Evolutionary conservation across 2,113 vertebrate genomes (phyloP), one percentile per base, ranked within the genome.

Genomic region (Scophthalmus maximus): DNA sequence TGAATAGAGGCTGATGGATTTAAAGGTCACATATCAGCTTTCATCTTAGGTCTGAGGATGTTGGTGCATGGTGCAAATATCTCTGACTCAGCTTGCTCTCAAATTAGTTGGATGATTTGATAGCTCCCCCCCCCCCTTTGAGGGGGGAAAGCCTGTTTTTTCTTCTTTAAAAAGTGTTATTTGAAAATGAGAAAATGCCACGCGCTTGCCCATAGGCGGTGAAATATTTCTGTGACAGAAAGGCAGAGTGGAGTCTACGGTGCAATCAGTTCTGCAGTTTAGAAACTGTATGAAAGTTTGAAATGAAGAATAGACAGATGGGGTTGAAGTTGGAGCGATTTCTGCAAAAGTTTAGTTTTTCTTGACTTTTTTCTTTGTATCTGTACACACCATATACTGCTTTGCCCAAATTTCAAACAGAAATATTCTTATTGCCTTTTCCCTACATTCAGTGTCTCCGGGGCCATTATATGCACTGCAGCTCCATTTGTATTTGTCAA

Each of bases 161-260:
- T 46, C 12, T n/a, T 56, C 17, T 30, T 18, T 26, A 20, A 12
- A 56, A 51, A 60, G 46, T 57, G 36, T 80, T 80, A 82, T 81
- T 79, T 87, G 68, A 82, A 87, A 82, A 85, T 83, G 72, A 83
- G 61, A 77, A 80, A 88, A 76, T 65, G 75, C 42, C 34, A 73
- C 49, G 75, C n/a, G 8, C 66, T 66, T 71, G 65, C 72, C 81
- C 75, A 34, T 63, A 83, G 73, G 83, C 57, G 32, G 34, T 55
- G 38, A 72, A 84, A 77, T 79, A 49, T 77, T 75, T 85, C 56
- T 76, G 68, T 76, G 76, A 71, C 60, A 58, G 77, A 76, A 42
- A 66, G 55, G 68, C 32, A 47, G 55, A 81, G 70, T 30, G 46
- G 63, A 76, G 60, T 87, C 64, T 67, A 76, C 38, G 14, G 53